phyloP scores from a whole-genome alignment of 2,888 invertebrate species.

The Drosophila meridiana region DNA sequence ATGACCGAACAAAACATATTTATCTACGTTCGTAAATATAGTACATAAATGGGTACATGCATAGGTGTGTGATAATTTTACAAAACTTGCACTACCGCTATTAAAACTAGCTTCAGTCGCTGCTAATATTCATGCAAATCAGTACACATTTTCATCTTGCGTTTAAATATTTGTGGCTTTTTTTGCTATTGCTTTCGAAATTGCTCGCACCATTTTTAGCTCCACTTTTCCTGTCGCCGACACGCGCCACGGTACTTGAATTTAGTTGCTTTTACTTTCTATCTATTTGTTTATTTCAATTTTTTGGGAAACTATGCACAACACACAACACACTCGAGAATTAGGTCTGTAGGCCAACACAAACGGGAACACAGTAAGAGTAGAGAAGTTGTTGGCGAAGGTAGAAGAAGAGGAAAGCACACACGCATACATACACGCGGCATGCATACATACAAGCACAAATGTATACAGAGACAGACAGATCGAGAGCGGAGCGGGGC shows the following conservation, averaged over 20 bases:
- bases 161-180: slow-evolving; percentile 33
- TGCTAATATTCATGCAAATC: slow-evolving; percentile 27
- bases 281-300: slow-evolving; percentile 62
- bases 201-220: slow-evolving; percentile 35
- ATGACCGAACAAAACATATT: slow-evolving; percentile 67
- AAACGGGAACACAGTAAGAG: slow-evolving; percentile 80
- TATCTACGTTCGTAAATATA: slow-evolving; percentile 2
- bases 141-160: slow-evolving; percentile 35
- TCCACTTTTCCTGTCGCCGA: slow-evolving; percentile 35
- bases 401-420: slow-evolving; percentile 76
- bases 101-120: slow-evolving; percentile 24
- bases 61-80: slow-evolving; percentile 40
- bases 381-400: slow-evolving; percentile 79
- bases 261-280: slow-evolving; percentile 53
- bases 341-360: slow-evolving; percentile 81
- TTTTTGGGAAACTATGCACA: slow-evolving; percentile 77
- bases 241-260: slow-evolving; percentile 25
- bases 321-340: slow-evolving; percentile 71
- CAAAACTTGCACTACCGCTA: slow-evolving; percentile 44
- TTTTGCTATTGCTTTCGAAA: slow-evolving; percentile 33
- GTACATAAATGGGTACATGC: slow-evolving; percentile 22
- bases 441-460: slow-evolving; percentile 12
- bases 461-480: slow-evolving; percentile 22
- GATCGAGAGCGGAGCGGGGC: slow-evolving; percentile 48
- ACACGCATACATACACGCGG: slow-evolving; percentile 43